Conservation (phyloP, 2,113 vertebrate genomes). For the Hippocampus zosterae region DNA sequence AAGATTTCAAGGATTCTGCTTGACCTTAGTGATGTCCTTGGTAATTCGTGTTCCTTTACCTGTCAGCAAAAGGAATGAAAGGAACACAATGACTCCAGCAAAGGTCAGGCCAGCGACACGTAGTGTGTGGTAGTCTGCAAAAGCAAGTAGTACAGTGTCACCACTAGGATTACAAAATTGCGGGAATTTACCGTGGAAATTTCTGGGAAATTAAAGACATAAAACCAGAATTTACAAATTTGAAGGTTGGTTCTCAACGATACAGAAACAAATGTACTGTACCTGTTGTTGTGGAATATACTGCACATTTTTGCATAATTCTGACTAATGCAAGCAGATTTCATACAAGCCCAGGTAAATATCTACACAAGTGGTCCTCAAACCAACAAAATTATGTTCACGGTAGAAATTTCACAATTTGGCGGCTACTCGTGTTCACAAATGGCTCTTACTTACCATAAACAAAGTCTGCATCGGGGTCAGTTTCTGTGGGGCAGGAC, state of each 20-base stretch:
- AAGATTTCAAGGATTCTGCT: background rate
- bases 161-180: background rate
- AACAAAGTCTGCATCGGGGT: conserved; percentile 68
- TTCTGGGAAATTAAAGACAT: no score
- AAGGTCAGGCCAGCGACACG: conserved; percentile 66
- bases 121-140: conserved; percentile 71
- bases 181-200: background rate
- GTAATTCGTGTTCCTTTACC: conserved; percentile 38
- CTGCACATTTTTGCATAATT: no score
- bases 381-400: background rate
- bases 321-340: no score
- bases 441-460: conserved; percentile 61
- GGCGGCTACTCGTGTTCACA: background rate
- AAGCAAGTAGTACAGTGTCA: conserved; percentile 20
- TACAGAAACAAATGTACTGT: no score
- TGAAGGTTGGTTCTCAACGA: no score
- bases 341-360: no score
- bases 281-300: no score
- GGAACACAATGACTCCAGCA: conserved; percentile 61
- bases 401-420: background rate
- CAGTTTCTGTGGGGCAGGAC: conserved; percentile 38
- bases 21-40: background rate
- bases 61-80: conserved; percentile 66
- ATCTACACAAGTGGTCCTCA: no score
- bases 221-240: no score